Evolutionary conservation across 2,888 invertebrate species (phyloP).

Genomic region (Kuschelorhynchus macadamiae): DNA sequence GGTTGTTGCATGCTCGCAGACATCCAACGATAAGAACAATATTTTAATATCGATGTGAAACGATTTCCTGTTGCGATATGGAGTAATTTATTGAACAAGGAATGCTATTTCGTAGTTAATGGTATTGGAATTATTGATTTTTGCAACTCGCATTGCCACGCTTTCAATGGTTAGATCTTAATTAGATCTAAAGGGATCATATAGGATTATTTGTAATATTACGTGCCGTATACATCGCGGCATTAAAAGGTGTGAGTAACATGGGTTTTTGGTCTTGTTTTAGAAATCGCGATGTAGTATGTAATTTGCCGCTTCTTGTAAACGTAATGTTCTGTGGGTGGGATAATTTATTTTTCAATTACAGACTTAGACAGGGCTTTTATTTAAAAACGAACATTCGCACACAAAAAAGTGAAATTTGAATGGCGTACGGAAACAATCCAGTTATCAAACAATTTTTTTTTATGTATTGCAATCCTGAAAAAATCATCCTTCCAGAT

Average conservation of each 20-base stretch:
- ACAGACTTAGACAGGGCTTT: too few species aligned
- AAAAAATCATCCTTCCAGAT: too few species aligned
- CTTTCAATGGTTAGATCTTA: slow-evolving; percentile 44
- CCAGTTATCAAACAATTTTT: too few species aligned
- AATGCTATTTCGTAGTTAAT: slow-evolving; percentile 45
- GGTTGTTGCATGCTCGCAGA: slow-evolving; percentile 14
- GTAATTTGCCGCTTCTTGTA: neutral
- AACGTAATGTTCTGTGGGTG: neutral
- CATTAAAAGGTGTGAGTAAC: slow-evolving; percentile 12
- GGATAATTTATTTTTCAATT: too few species aligned
- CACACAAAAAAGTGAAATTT: too few species aligned
- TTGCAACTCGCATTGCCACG: slow-evolving; percentile 39
- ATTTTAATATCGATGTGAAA: slow-evolving; percentile 40
- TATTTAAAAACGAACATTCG: too few species aligned
- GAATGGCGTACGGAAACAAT: too few species aligned
- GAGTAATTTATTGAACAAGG: slow-evolving; percentile 41
- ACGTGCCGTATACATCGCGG: slow-evolving; percentile 3
- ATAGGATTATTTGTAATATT: slow-evolving; percentile 31
- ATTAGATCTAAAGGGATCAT: slow-evolving; percentile 43
- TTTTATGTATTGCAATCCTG: too few species aligned
- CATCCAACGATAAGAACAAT: slow-evolving; percentile 33
- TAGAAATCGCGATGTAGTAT: slow-evolving; percentile 2
- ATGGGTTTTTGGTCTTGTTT: slow-evolving; percentile 15
- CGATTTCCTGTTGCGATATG: slow-evolving; percentile 48
- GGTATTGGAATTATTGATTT: slow-evolving; percentile 46